These are phyloP conservation scores for Poliocrania exsul DNA, from an alignment of 2,797 vertebrate genomes.

Conservation along the genomic window DNA sequence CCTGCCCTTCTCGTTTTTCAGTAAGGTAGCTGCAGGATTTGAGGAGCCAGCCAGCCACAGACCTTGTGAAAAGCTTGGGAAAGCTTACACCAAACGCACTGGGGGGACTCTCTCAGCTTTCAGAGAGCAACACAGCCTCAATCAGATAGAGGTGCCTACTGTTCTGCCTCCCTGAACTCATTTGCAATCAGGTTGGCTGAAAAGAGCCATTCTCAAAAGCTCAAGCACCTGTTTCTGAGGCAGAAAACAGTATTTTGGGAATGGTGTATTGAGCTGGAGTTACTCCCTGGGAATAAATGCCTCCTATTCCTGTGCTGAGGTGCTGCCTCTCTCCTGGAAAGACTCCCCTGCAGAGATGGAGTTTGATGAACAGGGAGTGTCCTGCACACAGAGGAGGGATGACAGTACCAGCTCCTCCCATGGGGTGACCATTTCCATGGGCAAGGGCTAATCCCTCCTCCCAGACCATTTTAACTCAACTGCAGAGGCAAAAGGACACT, in stretches of 20 bases:
- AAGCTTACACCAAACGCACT: not conserved
- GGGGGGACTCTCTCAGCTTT: not conserved
- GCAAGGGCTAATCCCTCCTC: not conserved
- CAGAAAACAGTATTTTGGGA: not conserved
- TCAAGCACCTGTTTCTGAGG: not conserved
- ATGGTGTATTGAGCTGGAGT: accelerated
- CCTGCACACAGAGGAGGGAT: not conserved
- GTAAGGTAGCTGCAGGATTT: not conserved
- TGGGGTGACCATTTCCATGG: accelerated
- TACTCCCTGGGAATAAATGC: accelerated
- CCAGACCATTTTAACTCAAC: not conserved
- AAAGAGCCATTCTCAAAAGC: not conserved
- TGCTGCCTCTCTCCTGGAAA: not conserved
- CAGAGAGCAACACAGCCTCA: not conserved
- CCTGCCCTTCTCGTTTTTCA: not conserved
- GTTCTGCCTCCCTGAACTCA: not conserved
- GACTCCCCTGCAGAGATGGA: not conserved
- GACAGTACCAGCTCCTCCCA: not conserved
- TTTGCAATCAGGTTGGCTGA: not conserved
- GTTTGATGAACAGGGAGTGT: not conserved
- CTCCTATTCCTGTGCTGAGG: not conserved
- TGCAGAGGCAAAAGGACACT: not conserved
- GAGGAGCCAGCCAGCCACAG: not conserved
- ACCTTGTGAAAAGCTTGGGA: not conserved
- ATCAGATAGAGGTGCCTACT: not conserved